A percentile compares a stretch with the other conserved stretches of the same genome.
These are phyloP conservation scores for Channa argus DNA, from an alignment of 2,113 vertebrate species.

Conservation along the genomic window DNA sequence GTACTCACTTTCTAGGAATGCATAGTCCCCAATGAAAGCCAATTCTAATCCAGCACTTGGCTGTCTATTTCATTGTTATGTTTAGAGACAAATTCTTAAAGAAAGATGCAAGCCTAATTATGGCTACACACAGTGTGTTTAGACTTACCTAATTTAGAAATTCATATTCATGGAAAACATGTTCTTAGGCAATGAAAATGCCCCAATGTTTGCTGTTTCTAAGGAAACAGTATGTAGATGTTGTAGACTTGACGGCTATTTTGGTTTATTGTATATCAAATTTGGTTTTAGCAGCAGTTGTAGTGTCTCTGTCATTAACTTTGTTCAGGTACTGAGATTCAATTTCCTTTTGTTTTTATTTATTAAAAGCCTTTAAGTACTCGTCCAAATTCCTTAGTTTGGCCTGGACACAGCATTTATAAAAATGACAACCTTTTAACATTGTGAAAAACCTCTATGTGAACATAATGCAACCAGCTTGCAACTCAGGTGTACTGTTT, in stretches of 20 bases:
- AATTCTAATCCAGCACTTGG: slow-evolving; percentile 41
- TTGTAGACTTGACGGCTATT: too few species aligned
- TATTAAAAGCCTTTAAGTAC: neutral
- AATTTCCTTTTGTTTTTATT: neutral
- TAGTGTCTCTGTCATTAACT: neutral
- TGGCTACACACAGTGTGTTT: slow-evolving; percentile 6
- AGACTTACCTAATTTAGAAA: slow-evolving; percentile 32
- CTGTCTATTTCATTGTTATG: slow-evolving; percentile 33
- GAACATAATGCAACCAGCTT: too few species aligned
- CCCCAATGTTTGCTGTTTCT: neutral
- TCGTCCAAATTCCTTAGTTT: too few species aligned
- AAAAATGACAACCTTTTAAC: too few species aligned
- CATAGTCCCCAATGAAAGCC: slow-evolving; percentile 36
- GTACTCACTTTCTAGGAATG: slow-evolving; percentile 55
- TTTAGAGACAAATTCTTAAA: slow-evolving; percentile 27
- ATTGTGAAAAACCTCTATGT: too few species aligned
- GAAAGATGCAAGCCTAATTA: slow-evolving; percentile 21
- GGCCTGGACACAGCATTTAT: too few species aligned
- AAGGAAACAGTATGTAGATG: too few species aligned
- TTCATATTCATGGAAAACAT: slow-evolving; percentile 7
- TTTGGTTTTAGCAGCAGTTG: neutral
- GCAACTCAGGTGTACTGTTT: too few species aligned
- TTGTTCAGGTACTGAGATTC: neutral
- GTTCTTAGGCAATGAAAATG: neutral
- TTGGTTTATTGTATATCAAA: neutral